These are phyloP conservation scores for Ptyas mucosa DNA, from an alignment of 2,113 vertebrate genomes.

Conservation along the genomic window DNA sequence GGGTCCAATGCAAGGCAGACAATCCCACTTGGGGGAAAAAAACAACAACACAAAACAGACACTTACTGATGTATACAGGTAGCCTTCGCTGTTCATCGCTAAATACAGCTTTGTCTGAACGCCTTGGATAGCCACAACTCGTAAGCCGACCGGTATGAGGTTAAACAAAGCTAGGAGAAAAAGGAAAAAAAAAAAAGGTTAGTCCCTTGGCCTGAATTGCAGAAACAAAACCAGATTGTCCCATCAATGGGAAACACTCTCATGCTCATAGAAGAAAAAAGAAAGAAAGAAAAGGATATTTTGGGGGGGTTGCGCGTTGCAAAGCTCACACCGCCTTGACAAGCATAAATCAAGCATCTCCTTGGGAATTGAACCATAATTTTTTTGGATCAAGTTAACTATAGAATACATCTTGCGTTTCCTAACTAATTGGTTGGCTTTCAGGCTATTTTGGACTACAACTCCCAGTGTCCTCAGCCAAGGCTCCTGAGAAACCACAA, in stretches of 20 bases:
- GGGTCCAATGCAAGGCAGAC: neutral
- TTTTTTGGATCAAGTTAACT: neutral
- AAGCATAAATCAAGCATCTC: neutral
- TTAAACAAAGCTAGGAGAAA: conserved; percentile 89
- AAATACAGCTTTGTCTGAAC: conserved; percentile 97
- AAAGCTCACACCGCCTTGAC: neutral
- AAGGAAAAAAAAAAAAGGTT: conserved; percentile 23
- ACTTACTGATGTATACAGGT: conserved; percentile 97
- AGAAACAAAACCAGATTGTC: neutral
- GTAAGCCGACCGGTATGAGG: conserved; percentile 98
- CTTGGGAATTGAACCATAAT: no score
- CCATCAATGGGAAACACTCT: neutral
- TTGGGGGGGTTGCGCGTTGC: neutral
- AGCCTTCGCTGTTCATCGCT: conserved; percentile 99
- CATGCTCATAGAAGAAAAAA: neutral
- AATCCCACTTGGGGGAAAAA: neutral
- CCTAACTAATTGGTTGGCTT: neutral
- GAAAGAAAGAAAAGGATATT: neutral
- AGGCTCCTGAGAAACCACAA: neutral
- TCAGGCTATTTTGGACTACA: neutral
- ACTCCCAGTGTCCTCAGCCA: neutral
- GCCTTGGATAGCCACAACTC: conserved; percentile 98
- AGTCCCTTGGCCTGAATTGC: neutral
- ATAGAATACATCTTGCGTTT: neutral
- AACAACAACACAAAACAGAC: neutral